Evolutionary conservation across 2,113 vertebrate species (phyloP), one percentile per base, ranked within the genome.

Genomic region (Corythaeola cristata): DNA sequence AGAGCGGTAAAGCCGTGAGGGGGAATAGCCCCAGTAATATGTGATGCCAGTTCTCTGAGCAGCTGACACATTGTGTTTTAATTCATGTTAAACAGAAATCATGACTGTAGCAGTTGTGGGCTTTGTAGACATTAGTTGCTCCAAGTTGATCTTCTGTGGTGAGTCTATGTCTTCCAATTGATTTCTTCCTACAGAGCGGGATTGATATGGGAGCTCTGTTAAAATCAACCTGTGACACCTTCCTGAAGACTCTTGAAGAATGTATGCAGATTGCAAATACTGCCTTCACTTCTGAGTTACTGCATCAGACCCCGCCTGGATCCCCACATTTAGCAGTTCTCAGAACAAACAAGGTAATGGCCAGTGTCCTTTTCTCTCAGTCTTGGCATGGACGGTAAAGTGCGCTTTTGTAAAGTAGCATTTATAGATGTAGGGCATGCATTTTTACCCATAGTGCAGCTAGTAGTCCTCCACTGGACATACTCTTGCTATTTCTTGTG

Each of bases 211-310:
- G 99, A 90, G 98, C 98, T 92, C 97, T 99, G 96, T 98, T 99
- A 95, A 99, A 99, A 96, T 99, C 99, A 28, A 99, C 99, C 26
- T 99, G 99, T 96, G 98, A 98, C 60, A 99, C 99, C 52, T 99
- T 99, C 85, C 98, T 99, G 91, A 99, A 99, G 97, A 99, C 99
- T 35, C 98, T 99, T 93, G 99, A 99, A 94, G 99, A 99, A 95
- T 99, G 99, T 97, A 99, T 99, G 99, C 99, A 99, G 98, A 99
- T 99, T 77, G 99, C 99, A 93, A 99, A 99, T 73, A 98, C 96
- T 74, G 98, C 99, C 83, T 99, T 99, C 90, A 98, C 97, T 75
- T 97, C 99, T 8, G 98, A 99, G 44, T 96, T 99, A 55, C 12
- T 98, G 60, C 98, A 97, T 50, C 98, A 94, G n/a, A 99, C 98